Base-by-base conservation (phyloP, 2,888 invertebrate genomes). In the Corythucha ciliata region DNA sequence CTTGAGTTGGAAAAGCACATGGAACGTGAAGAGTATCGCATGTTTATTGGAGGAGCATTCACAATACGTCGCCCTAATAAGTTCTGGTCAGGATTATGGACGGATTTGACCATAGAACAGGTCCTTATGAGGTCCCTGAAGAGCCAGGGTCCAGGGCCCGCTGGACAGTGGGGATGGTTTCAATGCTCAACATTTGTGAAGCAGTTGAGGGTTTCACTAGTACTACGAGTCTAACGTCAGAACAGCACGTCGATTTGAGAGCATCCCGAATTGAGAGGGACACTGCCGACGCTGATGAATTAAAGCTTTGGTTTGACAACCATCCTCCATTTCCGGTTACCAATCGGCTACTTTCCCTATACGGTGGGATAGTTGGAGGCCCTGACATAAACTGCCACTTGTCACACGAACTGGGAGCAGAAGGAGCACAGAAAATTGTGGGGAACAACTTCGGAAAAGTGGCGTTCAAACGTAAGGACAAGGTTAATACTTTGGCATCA, bases 61-160 rank as follows among this genome's bases (percentile, higher is more conserved):
- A 42, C 44, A 8, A 42, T 42, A 12, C 44, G 27, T 16, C 25
- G 44, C 16, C 25, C 40, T 21, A 25, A 42, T 7, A 42, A 42
- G 14, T 27, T 42, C 10, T 42, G 44, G 44, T 42, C 26, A 8
- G 44, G 44, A 10, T 14, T 24, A 22, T 40, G 40, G 40, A 40
- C 22, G 16, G 40, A 59, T 40, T 47, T 54, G 54, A 63, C 59
- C 7, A 66, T 66, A 40, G 66, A 68, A 48, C 64, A 66, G 52
- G 50, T 49, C 0, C 40, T 66, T 4, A 67, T 65, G 62, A 45
- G 59, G 40, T 44, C 51, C n/a, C 62, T 64, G 58, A 62, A 66
- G 20, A 62, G 59, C 22, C 59, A 47, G 33, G 61, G 61, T n/a
- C n/a, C n/a, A n/a, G 64, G 64, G 22, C 46, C 64, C n/a, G 62